Percentiles rank a stretch among this genome's conserved stretches.
phyloP scores from a whole-genome alignment of 2,888 invertebrate species.

The Nymphalis c-album region DNA sequence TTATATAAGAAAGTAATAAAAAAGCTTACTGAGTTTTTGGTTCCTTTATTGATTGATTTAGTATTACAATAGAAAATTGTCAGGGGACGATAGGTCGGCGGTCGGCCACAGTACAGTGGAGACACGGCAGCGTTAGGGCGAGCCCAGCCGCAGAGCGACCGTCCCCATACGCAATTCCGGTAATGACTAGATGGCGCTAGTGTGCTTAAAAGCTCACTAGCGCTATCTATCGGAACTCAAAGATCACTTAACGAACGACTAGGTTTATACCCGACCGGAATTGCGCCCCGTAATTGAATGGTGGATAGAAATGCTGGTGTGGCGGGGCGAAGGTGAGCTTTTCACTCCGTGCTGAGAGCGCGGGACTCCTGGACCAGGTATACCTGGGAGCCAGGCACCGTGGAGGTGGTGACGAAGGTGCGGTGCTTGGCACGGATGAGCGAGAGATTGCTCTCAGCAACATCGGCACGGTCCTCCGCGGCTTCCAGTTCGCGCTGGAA shows the following conservation, averaged over 20 bases:
- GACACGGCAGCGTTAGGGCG: slow-evolving; percentile 76
- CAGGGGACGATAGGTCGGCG: slow-evolving; percentile 73
- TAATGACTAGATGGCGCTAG: slow-evolving; percentile 49
- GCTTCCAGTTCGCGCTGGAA: slow-evolving; percentile 99
- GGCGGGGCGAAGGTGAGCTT: slow-evolving; percentile 53
- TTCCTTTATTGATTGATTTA: slow-evolving; percentile 75
- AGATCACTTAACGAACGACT: slow-evolving; percentile 76
- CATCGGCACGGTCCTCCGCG: slow-evolving; percentile 97
- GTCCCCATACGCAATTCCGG: slow-evolving; percentile 57
- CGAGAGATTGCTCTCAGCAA: slow-evolving; percentile 95
- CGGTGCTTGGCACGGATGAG: slow-evolving; percentile 99
- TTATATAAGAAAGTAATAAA: slow-evolving; percentile 74
- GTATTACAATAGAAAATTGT: slow-evolving; percentile 63
- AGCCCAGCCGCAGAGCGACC: slow-evolving; percentile 69
- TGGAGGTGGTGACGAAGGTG: slow-evolving; percentile 97
- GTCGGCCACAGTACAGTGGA: slow-evolving; percentile 61
- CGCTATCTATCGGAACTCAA: slow-evolving; percentile 55
- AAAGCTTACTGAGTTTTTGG: slow-evolving; percentile 71
- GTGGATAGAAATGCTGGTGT: slow-evolving; percentile 73
- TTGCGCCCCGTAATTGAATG: slow-evolving; percentile 67
- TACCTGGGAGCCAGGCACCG: slow-evolving; percentile 94
- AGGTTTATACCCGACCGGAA: slow-evolving; percentile 80
- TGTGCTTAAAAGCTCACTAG: slow-evolving; percentile 42
- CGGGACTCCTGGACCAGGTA: slow-evolving; percentile 94
- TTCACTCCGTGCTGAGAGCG: slow-evolving; percentile 62